Percentiles rank a stretch among this genome's conserved stretches.
These are phyloP conservation scores for Percopsis omiscomaycus DNA, from an alignment of 2,797 vertebrate species.

Conservation along the genomic window DNA sequence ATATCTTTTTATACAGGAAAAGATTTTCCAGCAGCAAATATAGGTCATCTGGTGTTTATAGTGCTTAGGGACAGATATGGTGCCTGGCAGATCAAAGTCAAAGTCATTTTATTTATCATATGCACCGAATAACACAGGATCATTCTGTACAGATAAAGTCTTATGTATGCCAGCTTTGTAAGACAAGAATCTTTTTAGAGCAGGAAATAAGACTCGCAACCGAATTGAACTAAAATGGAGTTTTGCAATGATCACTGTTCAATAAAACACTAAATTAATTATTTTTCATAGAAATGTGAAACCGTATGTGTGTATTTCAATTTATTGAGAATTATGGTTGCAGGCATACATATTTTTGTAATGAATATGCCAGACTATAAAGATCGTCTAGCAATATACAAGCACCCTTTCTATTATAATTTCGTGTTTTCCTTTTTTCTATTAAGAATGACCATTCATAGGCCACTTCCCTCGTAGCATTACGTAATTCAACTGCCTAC, in stretches of 20 bases:
- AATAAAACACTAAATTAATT: too few relatives aligned
- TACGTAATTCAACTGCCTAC: constrained; percentile 69
- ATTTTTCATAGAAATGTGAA: too few relatives aligned
- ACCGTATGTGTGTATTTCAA: too few relatives aligned
- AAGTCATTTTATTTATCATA: too few relatives aligned
- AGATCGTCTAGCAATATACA: too few relatives aligned
- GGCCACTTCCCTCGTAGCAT: constrained; percentile 45
- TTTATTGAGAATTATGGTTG: too few relatives aligned
- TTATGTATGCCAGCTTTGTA: constrained; percentile 53
- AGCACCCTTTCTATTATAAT: not conserved
- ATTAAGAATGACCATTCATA: not conserved
- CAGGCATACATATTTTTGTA: too few relatives aligned
- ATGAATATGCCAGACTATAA: too few relatives aligned
- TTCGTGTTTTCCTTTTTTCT: constrained; percentile 10
- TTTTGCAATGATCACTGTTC: too few relatives aligned
- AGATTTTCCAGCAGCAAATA: constrained; percentile 32
- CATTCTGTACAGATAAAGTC: too few relatives aligned
- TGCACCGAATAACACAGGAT: too few relatives aligned
- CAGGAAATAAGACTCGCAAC: constrained; percentile 38
- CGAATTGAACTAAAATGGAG: too few relatives aligned
- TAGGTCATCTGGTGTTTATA: constrained; percentile 56
- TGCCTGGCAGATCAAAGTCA: constrained; percentile 35
- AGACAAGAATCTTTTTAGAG: constrained; percentile 51
- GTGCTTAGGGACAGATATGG: constrained; percentile 8
- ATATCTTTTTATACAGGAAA: constrained; percentile 1